Evolutionary conservation across 2,113 vertebrate species (phyloP).

Genomic region (Peromyscus maniculatus): DNA sequence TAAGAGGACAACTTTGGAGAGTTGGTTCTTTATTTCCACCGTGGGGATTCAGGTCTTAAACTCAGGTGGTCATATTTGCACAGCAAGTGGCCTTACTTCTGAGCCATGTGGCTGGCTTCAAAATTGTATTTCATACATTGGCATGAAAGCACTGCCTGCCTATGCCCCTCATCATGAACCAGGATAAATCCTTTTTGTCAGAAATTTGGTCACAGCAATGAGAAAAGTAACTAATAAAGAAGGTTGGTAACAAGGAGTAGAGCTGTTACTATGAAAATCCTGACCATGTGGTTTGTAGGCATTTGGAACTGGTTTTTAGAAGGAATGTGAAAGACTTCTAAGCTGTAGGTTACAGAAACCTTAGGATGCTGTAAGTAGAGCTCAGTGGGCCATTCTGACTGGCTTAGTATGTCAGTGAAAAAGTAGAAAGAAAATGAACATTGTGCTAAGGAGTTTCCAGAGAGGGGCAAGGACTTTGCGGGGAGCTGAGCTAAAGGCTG

Average conservation of each 20-base stretch:
- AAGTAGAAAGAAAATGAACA: background rate
- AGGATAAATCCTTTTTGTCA: background rate
- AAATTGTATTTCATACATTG: constrained; percentile 70
- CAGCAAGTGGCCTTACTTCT: background rate
- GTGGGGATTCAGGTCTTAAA: background rate
- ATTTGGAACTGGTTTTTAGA: background rate
- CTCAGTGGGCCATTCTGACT: background rate
- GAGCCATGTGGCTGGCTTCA: background rate
- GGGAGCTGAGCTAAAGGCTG: background rate
- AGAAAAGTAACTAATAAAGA: background rate
- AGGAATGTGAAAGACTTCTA: background rate
- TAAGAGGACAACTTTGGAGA: background rate
- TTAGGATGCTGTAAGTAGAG: background rate
- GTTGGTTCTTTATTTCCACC: no score
- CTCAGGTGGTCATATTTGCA: background rate
- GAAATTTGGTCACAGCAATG: background rate
- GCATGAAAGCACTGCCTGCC: background rate
- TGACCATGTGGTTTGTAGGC: background rate
- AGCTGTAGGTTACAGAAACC: background rate
- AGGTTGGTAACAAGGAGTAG: background rate
- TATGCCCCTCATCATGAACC: background rate
- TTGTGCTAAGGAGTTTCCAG: background rate
- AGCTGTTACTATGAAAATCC: background rate
- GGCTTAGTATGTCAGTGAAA: background rate
- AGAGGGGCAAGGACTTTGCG: background rate